A percentile compares a stretch with the other conserved stretches of the same genome.
phyloP scores from a whole-genome alignment of 2,797 vertebrate genomes.

The Buphagus erythrorhynchus region DNA sequence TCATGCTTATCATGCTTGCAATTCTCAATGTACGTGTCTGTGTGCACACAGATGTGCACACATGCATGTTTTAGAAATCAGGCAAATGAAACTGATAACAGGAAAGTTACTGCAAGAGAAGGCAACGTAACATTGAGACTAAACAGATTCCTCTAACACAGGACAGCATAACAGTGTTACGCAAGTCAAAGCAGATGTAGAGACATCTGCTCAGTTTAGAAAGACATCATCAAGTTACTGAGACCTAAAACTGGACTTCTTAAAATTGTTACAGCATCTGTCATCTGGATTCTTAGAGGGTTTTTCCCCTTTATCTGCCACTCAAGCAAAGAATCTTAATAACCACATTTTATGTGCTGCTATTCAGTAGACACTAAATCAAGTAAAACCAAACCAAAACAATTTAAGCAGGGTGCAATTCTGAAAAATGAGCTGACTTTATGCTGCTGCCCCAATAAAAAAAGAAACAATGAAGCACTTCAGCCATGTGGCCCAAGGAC shows the following conservation, averaged over 20 bases:
- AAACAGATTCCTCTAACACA: background rate
- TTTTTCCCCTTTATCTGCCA: background rate
- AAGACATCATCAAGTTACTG: background rate
- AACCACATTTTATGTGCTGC: background rate
- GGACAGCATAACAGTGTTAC: background rate
- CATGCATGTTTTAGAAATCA: background rate
- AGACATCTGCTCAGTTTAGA: constrained; percentile 1
- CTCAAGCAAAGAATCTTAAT: background rate
- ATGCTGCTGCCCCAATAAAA: background rate
- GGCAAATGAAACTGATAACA: background rate
- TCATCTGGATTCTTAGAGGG: background rate
- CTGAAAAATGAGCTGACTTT: background rate
- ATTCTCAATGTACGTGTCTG: background rate
- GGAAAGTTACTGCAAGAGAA: background rate
- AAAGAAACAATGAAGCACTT: background rate
- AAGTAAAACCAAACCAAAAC: background rate
- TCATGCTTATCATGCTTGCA: background rate
- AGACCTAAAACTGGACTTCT: constrained; percentile 12
- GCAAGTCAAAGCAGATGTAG: constrained; percentile 18
- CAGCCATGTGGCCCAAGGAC: background rate
- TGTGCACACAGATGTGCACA: background rate
- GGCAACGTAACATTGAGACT: background rate
- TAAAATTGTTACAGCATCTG: constrained; percentile 26
- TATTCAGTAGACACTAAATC: background rate
- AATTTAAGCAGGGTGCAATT: background rate